Conservation (phyloP, 2,113 vertebrate genomes). For the Lipotes vexillifer region DNA sequence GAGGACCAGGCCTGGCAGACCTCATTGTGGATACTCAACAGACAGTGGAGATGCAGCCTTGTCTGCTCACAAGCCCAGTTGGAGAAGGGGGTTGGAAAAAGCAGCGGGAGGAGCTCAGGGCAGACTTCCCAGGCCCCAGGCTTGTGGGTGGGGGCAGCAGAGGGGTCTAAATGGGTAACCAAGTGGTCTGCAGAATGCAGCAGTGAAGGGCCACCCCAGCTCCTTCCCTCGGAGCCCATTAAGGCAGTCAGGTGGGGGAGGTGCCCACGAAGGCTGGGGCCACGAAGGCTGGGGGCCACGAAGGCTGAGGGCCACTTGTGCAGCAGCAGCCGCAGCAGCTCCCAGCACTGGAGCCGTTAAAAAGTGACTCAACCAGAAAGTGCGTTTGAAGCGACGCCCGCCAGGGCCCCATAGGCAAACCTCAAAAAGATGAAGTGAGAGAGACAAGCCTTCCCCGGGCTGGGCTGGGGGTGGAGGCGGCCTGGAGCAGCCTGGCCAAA, state of each 20-base stretch:
- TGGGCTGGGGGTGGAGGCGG: constrained; percentile 37
- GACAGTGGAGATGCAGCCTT: not conserved
- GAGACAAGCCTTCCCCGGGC: constrained; percentile 40
- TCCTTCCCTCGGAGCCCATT: not conserved
- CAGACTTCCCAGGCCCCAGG: not conserved
- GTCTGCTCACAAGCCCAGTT: not conserved
- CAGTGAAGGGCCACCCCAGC: not conserved
- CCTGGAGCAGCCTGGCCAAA: constrained; percentile 75
- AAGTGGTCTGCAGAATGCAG: not conserved
- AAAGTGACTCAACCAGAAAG: constrained; percentile 84
- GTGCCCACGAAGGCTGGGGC: not conserved
- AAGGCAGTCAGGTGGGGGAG: not conserved
- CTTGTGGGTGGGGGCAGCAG: not conserved
- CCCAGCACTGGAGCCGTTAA: constrained; percentile 67
- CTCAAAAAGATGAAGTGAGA: constrained; percentile 82
- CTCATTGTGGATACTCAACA: not conserved
- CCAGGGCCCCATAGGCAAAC: constrained; percentile 76
- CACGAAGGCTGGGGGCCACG: not conserved
- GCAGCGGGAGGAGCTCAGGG: not conserved
- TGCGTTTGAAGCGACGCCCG: constrained; percentile 67
- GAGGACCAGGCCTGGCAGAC: not conserved
- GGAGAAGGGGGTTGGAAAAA: not conserved
- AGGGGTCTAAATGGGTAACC: not conserved
- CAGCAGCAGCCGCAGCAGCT: too few relatives aligned
- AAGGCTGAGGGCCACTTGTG: not conserved